These are phyloP conservation scores for Fundulus diaphanus DNA, from an alignment of 2,797 vertebrate species.

Conservation along the genomic window DNA sequence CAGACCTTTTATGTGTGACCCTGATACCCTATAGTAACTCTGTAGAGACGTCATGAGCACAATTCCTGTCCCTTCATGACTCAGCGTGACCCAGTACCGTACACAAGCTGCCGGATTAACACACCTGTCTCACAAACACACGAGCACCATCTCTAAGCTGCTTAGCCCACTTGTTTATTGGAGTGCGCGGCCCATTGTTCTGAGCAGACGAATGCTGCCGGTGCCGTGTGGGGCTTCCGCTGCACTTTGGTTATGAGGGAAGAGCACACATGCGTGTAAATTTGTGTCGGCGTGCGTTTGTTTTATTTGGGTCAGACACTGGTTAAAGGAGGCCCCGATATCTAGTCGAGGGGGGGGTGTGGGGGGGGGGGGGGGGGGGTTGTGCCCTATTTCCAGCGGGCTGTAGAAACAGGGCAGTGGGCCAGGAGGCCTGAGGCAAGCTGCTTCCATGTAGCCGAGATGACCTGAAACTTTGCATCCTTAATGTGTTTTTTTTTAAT, in stretches of 20 bases:
- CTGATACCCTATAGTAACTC: constrained; percentile 14
- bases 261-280: constrained; percentile 34
- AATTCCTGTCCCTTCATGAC: constrained; percentile 41
- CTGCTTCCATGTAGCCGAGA: constrained; percentile 18
- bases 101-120: constrained; percentile 59
- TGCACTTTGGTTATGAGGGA: constrained; percentile 57
- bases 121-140: constrained; percentile 21
- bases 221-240: constrained; percentile 15
- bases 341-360: constrained; percentile 18
- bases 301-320: constrained; percentile 5
- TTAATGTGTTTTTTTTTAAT: constrained; percentile 28
- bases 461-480: constrained; percentile 31
- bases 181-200: constrained; percentile 23
- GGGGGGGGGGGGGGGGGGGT: not conserved
- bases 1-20: constrained; percentile 28
- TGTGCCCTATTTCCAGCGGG: constrained; percentile 8
- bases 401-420: constrained; percentile 66
- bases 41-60: constrained; percentile 36
- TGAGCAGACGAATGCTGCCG: constrained; percentile 33
- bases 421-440: constrained; percentile 26
- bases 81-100: constrained; percentile 38
- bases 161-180: constrained; percentile 47
- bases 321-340: constrained; percentile 15
- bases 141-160: constrained; percentile 18
- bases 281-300: constrained; percentile 12